A percentile compares a stretch with the other conserved stretches of the same genome.
Evolutionary conservation across 2,113 vertebrate genomes (phyloP).

Genomic region (Pterophyllum scalare): DNA sequence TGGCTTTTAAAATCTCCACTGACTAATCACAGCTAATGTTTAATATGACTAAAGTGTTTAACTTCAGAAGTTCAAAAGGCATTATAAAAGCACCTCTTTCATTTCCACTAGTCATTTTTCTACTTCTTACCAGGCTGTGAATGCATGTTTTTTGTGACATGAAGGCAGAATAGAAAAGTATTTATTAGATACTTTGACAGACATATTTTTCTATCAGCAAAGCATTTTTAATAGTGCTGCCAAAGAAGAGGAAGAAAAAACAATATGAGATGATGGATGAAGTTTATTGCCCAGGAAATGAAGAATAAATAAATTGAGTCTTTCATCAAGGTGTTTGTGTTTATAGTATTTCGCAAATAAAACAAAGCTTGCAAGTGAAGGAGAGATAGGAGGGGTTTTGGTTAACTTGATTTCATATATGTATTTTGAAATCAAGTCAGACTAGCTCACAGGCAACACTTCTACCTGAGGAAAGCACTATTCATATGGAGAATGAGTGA

Average conservation of each 20-base stretch:
- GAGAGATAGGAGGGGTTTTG: neutral
- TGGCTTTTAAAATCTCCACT: neutral
- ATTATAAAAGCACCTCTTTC: neutral
- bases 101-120: slow-evolving; percentile 1
- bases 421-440: neutral
- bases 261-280: slow-evolving; percentile 59
- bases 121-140: neutral
- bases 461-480: neutral
- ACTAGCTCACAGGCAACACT: neutral
- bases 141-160: neutral
- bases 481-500: slow-evolving; percentile 42
- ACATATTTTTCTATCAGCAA: slow-evolving; percentile 39
- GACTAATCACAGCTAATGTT: neutral
- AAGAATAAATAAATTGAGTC: slow-evolving; percentile 40
- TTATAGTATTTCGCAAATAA: slow-evolving; percentile 29
- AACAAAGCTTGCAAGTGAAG: neutral
- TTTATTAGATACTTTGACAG: slow-evolving; percentile 46
- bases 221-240: slow-evolving; percentile 52
- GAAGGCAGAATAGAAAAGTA: neutral
- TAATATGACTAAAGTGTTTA: neutral
- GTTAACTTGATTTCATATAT: neutral
- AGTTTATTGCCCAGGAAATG: slow-evolving; percentile 56
- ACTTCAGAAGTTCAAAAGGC: neutral
- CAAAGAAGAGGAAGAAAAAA: slow-evolving; percentile 12
- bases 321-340: slow-evolving; percentile 37